Evolutionary conservation across 2,797 vertebrate species (phyloP).

Genomic region (Babyrousa celebensis): DNA sequence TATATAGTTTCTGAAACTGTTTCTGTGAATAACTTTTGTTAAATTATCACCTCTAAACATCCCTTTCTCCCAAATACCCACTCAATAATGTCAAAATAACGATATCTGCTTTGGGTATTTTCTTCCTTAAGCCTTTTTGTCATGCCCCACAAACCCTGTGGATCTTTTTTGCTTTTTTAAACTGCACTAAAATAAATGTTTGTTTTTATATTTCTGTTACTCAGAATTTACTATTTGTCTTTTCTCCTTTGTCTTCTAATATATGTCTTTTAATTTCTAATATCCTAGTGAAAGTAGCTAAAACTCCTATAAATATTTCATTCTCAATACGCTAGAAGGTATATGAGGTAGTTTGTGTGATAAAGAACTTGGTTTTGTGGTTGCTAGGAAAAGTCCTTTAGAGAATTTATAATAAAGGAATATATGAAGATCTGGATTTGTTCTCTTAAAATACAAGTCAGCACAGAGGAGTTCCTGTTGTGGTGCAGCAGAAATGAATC

Average conservation of each 20-base stretch:
- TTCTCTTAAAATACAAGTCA: slow-evolving; percentile 49
- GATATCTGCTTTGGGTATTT: background rate
- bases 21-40: background rate
- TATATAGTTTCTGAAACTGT: background rate
- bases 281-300: background rate
- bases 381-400: background rate
- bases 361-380: background rate
- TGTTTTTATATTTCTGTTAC: background rate
- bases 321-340: background rate
- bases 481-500: no score
- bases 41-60: background rate
- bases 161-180: slow-evolving; percentile 11
- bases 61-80: background rate
- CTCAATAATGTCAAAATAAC: background rate
- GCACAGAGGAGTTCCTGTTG: background rate
- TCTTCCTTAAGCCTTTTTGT: background rate
- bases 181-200: background rate
- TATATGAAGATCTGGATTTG: background rate
- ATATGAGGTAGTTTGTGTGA: background rate
- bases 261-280: background rate
- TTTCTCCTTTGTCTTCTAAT: background rate
- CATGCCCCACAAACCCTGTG: background rate
- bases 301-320: slow-evolving; percentile 9
- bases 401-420: background rate
- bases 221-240: slow-evolving; percentile 14